Evolutionary conservation across 1,140 invertebrate genomes (phyloP), one percentile per base, ranked within the genome.

Genomic region (Triops longicaudatus): DNA sequence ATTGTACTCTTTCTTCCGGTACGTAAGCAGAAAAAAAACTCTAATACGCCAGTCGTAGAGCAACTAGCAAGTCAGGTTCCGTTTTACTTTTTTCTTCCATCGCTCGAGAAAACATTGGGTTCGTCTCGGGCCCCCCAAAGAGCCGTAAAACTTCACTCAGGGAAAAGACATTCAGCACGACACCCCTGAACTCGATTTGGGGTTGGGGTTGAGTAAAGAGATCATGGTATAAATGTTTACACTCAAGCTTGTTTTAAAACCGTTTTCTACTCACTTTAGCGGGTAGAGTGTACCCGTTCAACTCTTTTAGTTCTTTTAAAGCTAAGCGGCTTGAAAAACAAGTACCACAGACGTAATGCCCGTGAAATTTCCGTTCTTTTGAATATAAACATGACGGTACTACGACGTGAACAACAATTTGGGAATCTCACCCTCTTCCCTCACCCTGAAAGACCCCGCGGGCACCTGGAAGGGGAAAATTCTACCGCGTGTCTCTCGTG

Each of bases 181-280:
- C 50, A 17, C 50, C 50, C 50, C 22, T 37, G 7, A 63, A 63
- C 50, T 63, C 50, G n/a, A 63, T 63, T 63, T 63, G 14, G 50
- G 50, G 2, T 9, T 2, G 2, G 31, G 31, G 31, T 37, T 37
- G 31, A 7, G 31, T 2, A n/a, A 37, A 63, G 50, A n/a, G 50
- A 63, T 63, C 50, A 14, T 14, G 50, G 50, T 63, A 63, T 63
- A 63, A 63, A 63, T 63, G 50, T 63, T 63, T 63, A 63, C 50
- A 14, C 7, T 37, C 31, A 2, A 6, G 50, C 50, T 63, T 22
- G 17, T 14, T 10, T 63, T 63, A 14, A 14, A 7, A 17, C 6
- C 22, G 17, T 63, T 63, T 22, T 17, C 4, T 63, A n/a, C 22
- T 63, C 50, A 5, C 17, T 22, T 63, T 63, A 17, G 50, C n/a